These are phyloP conservation scores for Rynchops niger DNA, from an alignment of 2,113 vertebrate species.

Conservation along the genomic window DNA sequence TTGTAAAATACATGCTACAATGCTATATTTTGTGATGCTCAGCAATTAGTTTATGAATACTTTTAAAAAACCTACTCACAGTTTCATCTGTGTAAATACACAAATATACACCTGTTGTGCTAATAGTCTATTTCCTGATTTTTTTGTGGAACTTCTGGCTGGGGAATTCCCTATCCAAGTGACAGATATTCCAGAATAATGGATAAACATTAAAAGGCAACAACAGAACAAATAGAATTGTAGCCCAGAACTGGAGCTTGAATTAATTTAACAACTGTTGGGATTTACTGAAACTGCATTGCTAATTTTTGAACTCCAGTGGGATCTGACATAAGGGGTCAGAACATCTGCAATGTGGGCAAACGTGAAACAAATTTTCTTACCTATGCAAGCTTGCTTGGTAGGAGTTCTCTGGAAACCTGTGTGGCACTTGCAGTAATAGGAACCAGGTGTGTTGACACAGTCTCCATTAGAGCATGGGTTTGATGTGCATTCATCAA, in stretches of 20 bases:
- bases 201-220: background rate
- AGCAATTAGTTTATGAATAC: background rate
- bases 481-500: slow-evolving; percentile 78
- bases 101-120: background rate
- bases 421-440: slow-evolving; percentile 79
- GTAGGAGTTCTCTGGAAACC: slow-evolving; percentile 78
- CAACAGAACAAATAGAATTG: background rate
- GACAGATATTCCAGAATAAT: background rate
- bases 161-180: background rate
- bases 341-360: background rate
- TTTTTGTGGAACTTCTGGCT: background rate
- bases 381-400: slow-evolving; percentile 79
- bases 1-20: background rate
- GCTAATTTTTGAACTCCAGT: background rate
- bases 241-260: background rate
- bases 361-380: background rate
- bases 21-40: background rate
- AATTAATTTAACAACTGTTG: background rate
- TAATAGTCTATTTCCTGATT: background rate
- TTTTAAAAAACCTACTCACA: background rate
- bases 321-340: background rate
- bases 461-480: slow-evolving; percentile 80
- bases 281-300: background rate
- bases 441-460: slow-evolving; percentile 81
- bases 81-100: background rate